Evolutionary conservation across 2,888 invertebrate genomes (phyloP).

Genomic region (Chrysopilus asiliformis): DNA sequence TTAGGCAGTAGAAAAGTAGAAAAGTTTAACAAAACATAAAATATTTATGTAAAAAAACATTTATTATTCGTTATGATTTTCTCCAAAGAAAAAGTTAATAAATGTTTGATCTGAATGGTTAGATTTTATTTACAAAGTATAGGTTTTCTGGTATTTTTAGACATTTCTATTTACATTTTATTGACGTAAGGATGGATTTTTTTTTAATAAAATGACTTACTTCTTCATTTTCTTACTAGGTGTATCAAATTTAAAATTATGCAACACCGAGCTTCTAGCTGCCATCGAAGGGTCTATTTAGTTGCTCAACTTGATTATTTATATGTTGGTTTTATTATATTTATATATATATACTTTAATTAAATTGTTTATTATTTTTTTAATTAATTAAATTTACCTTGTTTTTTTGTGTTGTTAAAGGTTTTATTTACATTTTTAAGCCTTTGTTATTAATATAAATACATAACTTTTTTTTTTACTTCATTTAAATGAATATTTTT

Average conservation of each 20-base stretch:
- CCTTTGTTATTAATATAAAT: too few species aligned
- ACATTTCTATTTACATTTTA: background rate
- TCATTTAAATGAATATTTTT: too few species aligned
- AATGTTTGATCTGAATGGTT: too few species aligned
- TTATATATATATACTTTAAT: background rate
- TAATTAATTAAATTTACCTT: conserved; percentile 2
- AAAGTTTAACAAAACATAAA: background rate
- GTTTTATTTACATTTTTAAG: background rate
- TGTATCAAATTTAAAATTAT: conserved; percentile 1
- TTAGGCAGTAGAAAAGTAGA: background rate
- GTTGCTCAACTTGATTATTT: conserved; percentile 2
- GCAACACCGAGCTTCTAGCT: conserved; percentile 14
- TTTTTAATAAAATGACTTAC: background rate
- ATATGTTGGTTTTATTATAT: background rate
- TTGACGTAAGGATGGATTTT: background rate
- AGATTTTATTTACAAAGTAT: too few species aligned
- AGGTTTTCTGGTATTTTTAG: too few species aligned
- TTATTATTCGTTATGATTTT: background rate
- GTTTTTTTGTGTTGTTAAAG: too few species aligned
- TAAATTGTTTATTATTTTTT: conserved; percentile 1
- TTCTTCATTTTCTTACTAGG: background rate
- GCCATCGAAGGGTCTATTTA: conserved; percentile 14
- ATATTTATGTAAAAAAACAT: background rate
- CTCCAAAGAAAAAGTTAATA: background rate
- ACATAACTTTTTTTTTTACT: too few species aligned